Conservation (phyloP, 2,888 invertebrate genomes). For the Adelphocoris suturalis region DNA sequence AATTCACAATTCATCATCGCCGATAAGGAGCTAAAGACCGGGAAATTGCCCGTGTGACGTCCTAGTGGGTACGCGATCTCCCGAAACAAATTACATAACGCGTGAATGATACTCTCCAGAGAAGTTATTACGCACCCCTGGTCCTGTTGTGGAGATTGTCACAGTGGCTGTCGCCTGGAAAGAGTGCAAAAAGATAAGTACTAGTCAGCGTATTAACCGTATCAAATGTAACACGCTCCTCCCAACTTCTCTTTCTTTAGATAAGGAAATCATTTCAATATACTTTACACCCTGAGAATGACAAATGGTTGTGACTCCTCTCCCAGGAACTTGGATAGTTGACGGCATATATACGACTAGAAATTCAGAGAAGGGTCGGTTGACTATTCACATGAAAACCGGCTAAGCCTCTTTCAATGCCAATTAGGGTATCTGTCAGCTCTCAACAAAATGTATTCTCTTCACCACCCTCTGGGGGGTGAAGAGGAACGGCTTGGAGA, state of each 20-base stretch:
- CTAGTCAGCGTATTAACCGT: slow-evolving; percentile 40
- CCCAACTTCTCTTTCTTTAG: slow-evolving; percentile 18
- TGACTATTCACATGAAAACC: slow-evolving; percentile 46
- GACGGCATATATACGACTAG: background rate
- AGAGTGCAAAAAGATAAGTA: slow-evolving; percentile 7
- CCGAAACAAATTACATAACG: background rate
- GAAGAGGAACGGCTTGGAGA: slow-evolving; percentile 38
- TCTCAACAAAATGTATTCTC: slow-evolving; percentile 47
- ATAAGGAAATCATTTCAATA: slow-evolving; percentile 59
- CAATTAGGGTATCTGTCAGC: slow-evolving; percentile 64
- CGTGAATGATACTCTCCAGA: background rate
- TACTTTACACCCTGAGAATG: slow-evolving; percentile 49
- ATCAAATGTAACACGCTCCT: slow-evolving; percentile 22
- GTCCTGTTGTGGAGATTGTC: background rate
- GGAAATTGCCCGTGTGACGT: background rate
- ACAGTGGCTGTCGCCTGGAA: background rate
- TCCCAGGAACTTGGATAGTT: background rate
- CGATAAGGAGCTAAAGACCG: slow-evolving; percentile 14
- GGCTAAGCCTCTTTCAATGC: slow-evolving; percentile 56
- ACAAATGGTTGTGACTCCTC: slow-evolving; percentile 6
- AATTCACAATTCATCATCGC: background rate
- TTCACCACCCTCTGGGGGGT: background rate
- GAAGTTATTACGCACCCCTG: slow-evolving; percentile 24
- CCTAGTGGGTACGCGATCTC: background rate
- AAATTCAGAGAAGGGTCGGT: background rate